phyloP scores from a whole-genome alignment of 2,888 invertebrate genomes.

The Parasteatoda lunata region DNA sequence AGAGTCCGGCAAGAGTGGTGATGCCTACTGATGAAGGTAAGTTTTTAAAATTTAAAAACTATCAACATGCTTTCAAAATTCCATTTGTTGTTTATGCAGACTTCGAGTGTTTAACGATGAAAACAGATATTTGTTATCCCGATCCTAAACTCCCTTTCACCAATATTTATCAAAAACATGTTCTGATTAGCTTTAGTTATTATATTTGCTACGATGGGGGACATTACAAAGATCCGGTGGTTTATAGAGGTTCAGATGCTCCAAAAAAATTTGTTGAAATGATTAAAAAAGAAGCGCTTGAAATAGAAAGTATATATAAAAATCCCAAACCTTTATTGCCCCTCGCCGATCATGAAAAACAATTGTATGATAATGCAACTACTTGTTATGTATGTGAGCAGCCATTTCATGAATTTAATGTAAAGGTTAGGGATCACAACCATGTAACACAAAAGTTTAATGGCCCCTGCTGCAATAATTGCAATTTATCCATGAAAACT shows the following conservation, averaged over 20 bases:
- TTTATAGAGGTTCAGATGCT: slow-evolving; percentile 1
- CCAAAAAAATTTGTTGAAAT: not conserved
- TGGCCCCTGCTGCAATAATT: too few relatives aligned
- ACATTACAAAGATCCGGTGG: not conserved
- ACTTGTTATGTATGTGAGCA: not conserved
- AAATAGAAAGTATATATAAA: slow-evolving; percentile 4
- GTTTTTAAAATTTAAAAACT: not conserved
- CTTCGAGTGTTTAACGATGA: slow-evolving; percentile 5
- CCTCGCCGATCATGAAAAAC: not conserved
- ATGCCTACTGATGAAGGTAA: slow-evolving; percentile 1
- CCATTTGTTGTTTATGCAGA: slow-evolving; percentile 8
- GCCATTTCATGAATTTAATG: not conserved
- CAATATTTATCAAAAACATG: not conserved
- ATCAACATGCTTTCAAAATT: not conserved
- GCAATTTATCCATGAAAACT: too few relatives aligned
- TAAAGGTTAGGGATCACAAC: not conserved
- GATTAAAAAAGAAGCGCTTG: not conserved
- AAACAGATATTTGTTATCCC: not conserved
- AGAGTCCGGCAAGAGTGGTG: not conserved
- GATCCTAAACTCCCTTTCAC: not conserved
- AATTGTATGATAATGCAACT: not conserved
- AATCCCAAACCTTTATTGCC: not conserved
- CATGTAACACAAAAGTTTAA: not conserved
- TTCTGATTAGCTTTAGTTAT: slow-evolving; percentile 6
- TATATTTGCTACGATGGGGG: not conserved